Evolutionary conservation across 2,797 vertebrate genomes (phyloP), one percentile per base, ranked within the genome.

Genomic region (Synanceia verrucosa): DNA sequence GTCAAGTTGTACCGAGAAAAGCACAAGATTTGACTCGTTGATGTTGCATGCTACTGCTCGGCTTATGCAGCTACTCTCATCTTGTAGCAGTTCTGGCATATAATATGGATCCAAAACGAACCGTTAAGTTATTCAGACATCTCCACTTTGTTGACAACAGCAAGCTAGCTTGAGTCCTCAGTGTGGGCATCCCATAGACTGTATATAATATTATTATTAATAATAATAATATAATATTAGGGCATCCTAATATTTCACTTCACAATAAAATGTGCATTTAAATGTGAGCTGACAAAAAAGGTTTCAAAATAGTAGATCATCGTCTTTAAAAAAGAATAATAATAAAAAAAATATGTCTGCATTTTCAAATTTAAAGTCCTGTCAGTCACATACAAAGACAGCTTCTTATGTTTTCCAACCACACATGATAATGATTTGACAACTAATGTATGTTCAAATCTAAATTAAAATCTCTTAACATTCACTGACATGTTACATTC

Each of bases 1-100:
- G 57, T 79, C 56, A 51, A 76, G 57, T 52, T 73, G 41, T 47
- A 23, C 57, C 10, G 16, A 78, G 66, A 74, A 76, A 64, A 63
- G 55, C 50, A 59, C 39, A 70, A 37, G 59, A 52, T 52, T 23
- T 19, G 21, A 63, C 39, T 63, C 31, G 61, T 51, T 65, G 48
- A 60, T 2, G 2, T 9, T 56, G 18, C 26, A 19, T 37, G 44
- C 39, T 6, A 4, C 60, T 13, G 41, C 48, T 37, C 12, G 52
- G 59, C 48, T 33, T 21, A 31, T 13, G 21, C 44, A 31, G 6
- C 24, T 1, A 9, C 4, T 31, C n/a, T 47, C 69, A 13, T 51
- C 11, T 9, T 28, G 34, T 4, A 58, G 44, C 39, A 36, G 10
- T 14, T 39, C 12, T 13, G 23, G 58, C 28, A 44, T 12, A 14